These are phyloP conservation scores for Hylomyscus alleni DNA, from an alignment of 2,797 vertebrate species.

Conservation along the genomic window DNA sequence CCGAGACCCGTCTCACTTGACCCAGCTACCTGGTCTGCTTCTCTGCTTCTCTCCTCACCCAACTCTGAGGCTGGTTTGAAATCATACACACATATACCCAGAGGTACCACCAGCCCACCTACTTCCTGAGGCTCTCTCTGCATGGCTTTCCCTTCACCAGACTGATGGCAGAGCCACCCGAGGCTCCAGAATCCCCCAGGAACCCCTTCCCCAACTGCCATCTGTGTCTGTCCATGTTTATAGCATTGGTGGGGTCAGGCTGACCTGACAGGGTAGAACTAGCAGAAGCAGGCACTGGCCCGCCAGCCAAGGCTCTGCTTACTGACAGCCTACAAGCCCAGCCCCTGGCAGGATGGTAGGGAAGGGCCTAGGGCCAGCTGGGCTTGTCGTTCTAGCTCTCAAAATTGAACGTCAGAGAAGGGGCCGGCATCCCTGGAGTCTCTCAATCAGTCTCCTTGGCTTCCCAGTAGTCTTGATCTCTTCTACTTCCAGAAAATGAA, in stretches of 20 bases:
- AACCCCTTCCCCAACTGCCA: neutral
- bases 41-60: neutral
- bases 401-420: neutral
- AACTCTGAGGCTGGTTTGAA: constrained; percentile 25
- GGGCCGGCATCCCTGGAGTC: neutral
- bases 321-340: neutral
- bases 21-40: neutral
- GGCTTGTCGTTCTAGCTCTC: neutral
- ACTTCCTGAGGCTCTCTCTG: neutral
- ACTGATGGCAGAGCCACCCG: neutral
- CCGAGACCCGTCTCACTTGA: neutral
- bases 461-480: neutral
- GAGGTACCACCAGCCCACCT: neutral
- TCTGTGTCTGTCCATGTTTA: neutral
- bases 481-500: constrained; percentile 39
- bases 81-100: neutral
- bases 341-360: neutral
- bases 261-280: constrained; percentile 55
- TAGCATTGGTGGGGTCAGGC: constrained; percentile 13
- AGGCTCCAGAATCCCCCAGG: neutral
- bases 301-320: neutral
- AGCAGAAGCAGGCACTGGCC: constrained; percentile 42
- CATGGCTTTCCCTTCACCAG: neutral
- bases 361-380: neutral
- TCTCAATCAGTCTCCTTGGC: neutral